Conservation (phyloP, 1,140 invertebrate species). For the Aphaenogaster rudis region DNA sequence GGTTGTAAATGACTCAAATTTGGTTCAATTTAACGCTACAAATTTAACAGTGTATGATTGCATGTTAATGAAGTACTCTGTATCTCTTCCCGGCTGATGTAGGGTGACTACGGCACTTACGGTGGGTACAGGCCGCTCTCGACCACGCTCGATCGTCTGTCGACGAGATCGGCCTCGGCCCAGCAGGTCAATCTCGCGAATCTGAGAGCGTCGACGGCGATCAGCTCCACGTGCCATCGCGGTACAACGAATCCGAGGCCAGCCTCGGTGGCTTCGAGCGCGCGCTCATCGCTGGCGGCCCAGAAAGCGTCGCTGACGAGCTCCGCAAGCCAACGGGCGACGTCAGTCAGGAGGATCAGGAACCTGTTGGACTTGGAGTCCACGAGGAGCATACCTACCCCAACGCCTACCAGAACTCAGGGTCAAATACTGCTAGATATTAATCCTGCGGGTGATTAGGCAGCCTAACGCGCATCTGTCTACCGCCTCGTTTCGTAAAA, state of each 20-base stretch:
- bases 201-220: slow-evolving; percentile 85
- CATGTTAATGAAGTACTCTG: not conserved
- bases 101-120: slow-evolving; percentile 86
- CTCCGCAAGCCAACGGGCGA: slow-evolving; percentile 88
- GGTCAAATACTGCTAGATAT: slow-evolving; percentile 93
- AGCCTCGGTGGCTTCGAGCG: slow-evolving; percentile 84
- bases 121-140: slow-evolving; percentile 87
- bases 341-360: slow-evolving; percentile 92
- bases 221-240: slow-evolving; percentile 85
- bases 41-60: not conserved
- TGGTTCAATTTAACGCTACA: too few relatives aligned
- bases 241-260: slow-evolving; percentile 81
- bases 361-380: slow-evolving; percentile 91
- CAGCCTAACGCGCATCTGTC: slow-evolving; percentile 14
- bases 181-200: slow-evolving; percentile 86
- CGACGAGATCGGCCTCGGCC: slow-evolving; percentile 84
- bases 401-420: slow-evolving; percentile 91
- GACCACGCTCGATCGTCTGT: slow-evolving; percentile 85
- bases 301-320: slow-evolving; percentile 82
- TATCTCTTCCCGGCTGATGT: slow-evolving; percentile 56
- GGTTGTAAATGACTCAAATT: too few relatives aligned
- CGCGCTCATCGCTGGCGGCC: slow-evolving; percentile 80
- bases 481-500: not conserved
- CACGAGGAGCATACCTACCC: slow-evolving; percentile 89
- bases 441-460: slow-evolving; percentile 91